Percentiles rank a stretch among this genome's conserved stretches.
Evolutionary conservation across 2,888 invertebrate genomes (phyloP).

Genomic region (Crepidodera aurea): DNA sequence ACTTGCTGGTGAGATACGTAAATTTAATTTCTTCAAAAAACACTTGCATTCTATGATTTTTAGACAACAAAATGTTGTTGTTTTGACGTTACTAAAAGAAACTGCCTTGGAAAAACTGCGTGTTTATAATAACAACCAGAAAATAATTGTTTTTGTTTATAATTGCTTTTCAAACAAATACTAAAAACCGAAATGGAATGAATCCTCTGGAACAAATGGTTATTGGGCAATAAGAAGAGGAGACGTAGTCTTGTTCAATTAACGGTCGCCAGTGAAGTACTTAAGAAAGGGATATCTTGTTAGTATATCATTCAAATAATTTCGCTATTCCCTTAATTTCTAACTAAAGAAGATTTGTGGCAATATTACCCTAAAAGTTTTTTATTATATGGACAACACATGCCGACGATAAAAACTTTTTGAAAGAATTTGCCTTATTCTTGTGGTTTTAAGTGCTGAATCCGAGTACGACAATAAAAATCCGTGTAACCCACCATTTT

Average conservation of each 20-base stretch:
- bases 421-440: too few species aligned
- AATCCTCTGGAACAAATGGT: slow-evolving; percentile 13
- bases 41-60: too few species aligned
- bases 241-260: slow-evolving; percentile 24
- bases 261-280: slow-evolving; percentile 3
- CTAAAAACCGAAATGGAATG: slow-evolving; percentile 19
- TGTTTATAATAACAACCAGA: slow-evolving; percentile 7
- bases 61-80: too few species aligned
- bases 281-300: not conserved
- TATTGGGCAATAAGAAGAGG: slow-evolving; percentile 17
- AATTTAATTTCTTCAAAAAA: too few species aligned
- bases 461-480: too few species aligned
- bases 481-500: too few species aligned
- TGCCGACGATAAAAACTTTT: not conserved
- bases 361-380: not conserved
- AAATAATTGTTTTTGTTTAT: slow-evolving; percentile 6
- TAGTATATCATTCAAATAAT: not conserved
- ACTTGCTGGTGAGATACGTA: too few species aligned
- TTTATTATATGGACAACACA: not conserved
- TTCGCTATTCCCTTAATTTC: not conserved
- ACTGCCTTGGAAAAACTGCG: too few species aligned
- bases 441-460: too few species aligned
- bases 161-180: slow-evolving; percentile 27
- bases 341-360: too few species aligned
- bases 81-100: too few species aligned